Base-by-base conservation (phyloP, 2,113 vertebrate species). In the Lepisosteus osseus region DNA sequence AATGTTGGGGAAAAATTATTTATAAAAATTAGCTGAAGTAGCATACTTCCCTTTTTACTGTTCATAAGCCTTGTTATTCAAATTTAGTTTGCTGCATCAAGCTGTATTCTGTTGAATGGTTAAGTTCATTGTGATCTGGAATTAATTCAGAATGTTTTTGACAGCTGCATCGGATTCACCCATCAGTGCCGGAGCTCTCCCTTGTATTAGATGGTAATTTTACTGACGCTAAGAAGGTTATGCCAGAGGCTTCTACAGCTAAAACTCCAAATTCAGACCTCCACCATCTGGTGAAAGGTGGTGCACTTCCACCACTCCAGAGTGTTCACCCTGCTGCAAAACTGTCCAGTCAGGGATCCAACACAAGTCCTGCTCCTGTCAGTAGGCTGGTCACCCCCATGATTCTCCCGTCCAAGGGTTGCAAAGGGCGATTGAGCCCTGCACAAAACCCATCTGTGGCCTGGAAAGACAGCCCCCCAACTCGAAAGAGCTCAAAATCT, bases 131-230 rank as follows among this genome's bases (percentile, higher is more conserved):
- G 29, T 51, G 9, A 51, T 51, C 5, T 51, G 5, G 47, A 51
- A 51, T 51, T 51, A 51, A 51, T 51, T 9, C 29, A 29, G 29
- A 29, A 29, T 55, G 13, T 74, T 47, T 69, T 11, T 77, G 54
- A 68, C 77, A 94, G 92, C 76, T 87, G 68, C 84, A 87, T 51
- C 88, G 83, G 67, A 86, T 99, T 74, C 94, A 94, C 67, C 97
- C 97, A 14, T 95, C 91, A 2, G 97, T 99, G 71, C 97, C 97
- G 0, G 97, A 99, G 75, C 92, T 99, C n/a, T 99, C 97, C 0
- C 84, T 99, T 76, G 88, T 99, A 72, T 89, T 97, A 65, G 95
- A 99, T 73, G 86, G 87, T 47, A 92, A 86, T 74, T 90, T 90
- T 7, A 6, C 73, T 69, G 92, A 91, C 61, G 73, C 85, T 8